Conservation (phyloP, 2,113 vertebrate species). For the Archocentrus centrarchus region DNA sequence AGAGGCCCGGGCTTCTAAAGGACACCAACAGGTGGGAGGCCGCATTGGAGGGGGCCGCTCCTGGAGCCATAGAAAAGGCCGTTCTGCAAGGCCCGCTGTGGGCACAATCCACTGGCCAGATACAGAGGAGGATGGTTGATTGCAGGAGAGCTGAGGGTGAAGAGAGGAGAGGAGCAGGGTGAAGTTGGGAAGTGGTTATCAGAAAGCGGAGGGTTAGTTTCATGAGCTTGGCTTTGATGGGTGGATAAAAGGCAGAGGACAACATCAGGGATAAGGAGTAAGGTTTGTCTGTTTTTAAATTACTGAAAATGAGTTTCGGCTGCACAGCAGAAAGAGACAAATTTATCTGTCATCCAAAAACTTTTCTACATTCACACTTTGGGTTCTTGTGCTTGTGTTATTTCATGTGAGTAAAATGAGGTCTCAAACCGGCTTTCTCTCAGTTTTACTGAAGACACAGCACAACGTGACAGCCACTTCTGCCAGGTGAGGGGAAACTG, state of each 20-base stretch:
- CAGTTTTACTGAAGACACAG: constrained; percentile 29
- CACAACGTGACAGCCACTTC: constrained; percentile 37
- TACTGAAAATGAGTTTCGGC: neutral
- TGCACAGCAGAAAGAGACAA: neutral
- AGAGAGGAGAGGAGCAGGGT: constrained; percentile 8
- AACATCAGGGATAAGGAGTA: constrained; percentile 1
- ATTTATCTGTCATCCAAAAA: neutral
- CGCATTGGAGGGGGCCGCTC: constrained; percentile 79
- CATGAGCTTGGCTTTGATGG: neutral
- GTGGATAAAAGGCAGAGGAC: neutral
- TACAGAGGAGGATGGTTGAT: constrained; percentile 70
- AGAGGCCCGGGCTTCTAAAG: constrained; percentile 88
- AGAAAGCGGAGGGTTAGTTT: constrained; percentile 32
- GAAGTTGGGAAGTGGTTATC: neutral
- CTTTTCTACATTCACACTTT: neutral
- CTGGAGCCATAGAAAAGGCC: constrained; percentile 88
- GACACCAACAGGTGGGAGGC: constrained; percentile 95
- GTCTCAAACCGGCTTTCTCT: constrained; percentile 28
- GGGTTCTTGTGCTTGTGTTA: neutral
- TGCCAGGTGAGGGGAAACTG: constrained; percentile 51
- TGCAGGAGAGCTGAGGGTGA: constrained; percentile 42
- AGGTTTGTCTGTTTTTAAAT: constrained; percentile 19
- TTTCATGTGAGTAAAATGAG: constrained; percentile 13
- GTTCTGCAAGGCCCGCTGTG: constrained; percentile 71
- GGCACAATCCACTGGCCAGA: constrained; percentile 77